Evolutionary conservation across 2,113 vertebrate genomes (phyloP), one percentile per base, ranked within the genome.

Genomic region (Ceuthmochares aereus): DNA sequence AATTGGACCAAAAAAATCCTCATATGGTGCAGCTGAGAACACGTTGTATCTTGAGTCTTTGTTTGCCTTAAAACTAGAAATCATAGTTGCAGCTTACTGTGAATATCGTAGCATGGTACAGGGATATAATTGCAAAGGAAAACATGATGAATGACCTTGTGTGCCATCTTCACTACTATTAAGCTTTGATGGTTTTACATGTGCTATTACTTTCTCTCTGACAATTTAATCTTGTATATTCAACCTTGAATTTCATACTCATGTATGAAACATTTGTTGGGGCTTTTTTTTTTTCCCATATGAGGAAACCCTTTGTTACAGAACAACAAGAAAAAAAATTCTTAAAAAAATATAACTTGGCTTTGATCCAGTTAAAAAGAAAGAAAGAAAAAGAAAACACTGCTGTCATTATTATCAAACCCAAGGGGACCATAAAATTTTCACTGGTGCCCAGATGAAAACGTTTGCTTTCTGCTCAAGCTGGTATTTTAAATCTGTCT

Each of bases 391-490:
- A 45, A 45, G 77, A 87, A 90, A 76, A 74, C 82, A 14, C 22
- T 92, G n/a, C 90, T 97, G 77, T 86, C 90, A 84, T 76, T 84
- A 89, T 91, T 91, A 94, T 79, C 84, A 97, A 98, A 96, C 90
- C 76, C 75, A 96, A 96, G 56, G 85, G 58, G 70, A 76, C 59
- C 63, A 59, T 95, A 96, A 97, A 93, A 73, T 73, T 97, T 96
- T 92, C 93, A 93, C 21, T 93, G 84, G 43, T 87, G 36, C 90
- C 62, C 86, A 90, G 56, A 95, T 89, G 84, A 94, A 93, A 96
- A 95, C 87, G 82, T 56, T 87, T 91, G 36, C 56, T 87, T 63
- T 79, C 76, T 1, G 2, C 47, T 85, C 51, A 87, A 81, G 56
- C 36, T 90, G 45, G 58, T 90, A 67, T 80, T 95, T 93, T 90